Evolutionary conservation across 2,888 invertebrate species (phyloP), one percentile per base, ranked within the genome.

Genomic region (Drosophila austrosaltans): DNA sequence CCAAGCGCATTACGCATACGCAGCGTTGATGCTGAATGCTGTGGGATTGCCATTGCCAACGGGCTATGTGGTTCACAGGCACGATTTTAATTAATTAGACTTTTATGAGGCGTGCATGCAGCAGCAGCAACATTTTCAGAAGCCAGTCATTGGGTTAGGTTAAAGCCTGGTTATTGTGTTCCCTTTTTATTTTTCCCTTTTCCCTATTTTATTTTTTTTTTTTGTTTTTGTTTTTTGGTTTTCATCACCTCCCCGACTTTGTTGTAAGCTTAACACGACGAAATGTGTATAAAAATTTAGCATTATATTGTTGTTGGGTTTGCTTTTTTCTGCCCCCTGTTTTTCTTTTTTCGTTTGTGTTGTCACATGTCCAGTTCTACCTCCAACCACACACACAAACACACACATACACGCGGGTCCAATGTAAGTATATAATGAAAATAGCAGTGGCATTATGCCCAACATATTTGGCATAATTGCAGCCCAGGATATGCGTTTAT

Each of bases 1-100:
- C 83, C 70, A 12, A 63, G 88, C 83, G 88, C 76, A 87, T 83
- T 83, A 87, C 83, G 83, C 88, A 83, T 83, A 87, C 83, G 88
- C 72, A 72, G 76, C 83, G 81, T 78, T 77, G 80, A 58, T 58
- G 71, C 63, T 69, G 66, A 72, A 61, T 68, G 84, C 71, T 70
- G 75, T 84, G 82, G 70, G 82, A 78, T 76, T 69, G 82, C 87
- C 77, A 48, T 48, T 12, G 48, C 48, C 48, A 48, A 25, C 48
- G 48, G 48, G 73, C 73, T 74, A 79, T 75, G 77, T 82, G 66
- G 53, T 71, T 56, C 76, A 48, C 77, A 83, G 75, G 90, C 89
- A 90, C 79, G 87, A 90, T 90, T 90, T 90, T 89, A 90, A 90
- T 90, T 90, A 90, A 90, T 90, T 90, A 89, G 81, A 81, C 88